These are phyloP conservation scores for Heterotis niloticus DNA, from an alignment of 2,113 vertebrate species.

Conservation along the genomic window DNA sequence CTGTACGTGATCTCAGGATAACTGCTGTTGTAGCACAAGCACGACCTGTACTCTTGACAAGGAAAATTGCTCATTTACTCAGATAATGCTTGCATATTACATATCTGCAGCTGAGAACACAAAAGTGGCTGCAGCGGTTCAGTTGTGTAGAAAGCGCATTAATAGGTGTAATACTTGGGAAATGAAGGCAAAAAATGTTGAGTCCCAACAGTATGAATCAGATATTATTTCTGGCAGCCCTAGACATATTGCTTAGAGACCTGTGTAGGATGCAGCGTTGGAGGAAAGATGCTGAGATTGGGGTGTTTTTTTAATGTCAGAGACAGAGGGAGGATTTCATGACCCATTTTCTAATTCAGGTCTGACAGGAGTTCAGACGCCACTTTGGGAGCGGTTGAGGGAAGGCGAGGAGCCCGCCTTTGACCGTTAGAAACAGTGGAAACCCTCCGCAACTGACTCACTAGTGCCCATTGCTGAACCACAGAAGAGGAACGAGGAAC, in stretches of 20 bases:
- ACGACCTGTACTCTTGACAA: no score
- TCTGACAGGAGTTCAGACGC: not conserved
- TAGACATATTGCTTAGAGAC: conserved; percentile 8
- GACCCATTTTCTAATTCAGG: not conserved
- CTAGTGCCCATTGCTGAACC: not conserved
- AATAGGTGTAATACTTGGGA: not conserved
- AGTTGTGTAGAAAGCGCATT: not conserved
- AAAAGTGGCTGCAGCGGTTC: no score
- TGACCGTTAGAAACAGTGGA: not conserved
- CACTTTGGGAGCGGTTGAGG: not conserved
- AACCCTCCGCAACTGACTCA: not conserved
- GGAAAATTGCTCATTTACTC: no score
- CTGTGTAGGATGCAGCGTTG: conserved; percentile 3
- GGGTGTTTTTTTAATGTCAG: not conserved
- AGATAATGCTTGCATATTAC: no score
- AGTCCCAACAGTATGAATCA: not conserved
- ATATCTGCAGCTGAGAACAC: no score
- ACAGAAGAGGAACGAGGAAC: not conserved
- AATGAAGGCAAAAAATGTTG: not conserved
- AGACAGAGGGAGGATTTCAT: conserved; percentile 1
- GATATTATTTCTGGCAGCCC: not conserved
- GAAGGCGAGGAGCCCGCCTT: not conserved
- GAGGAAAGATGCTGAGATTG: not conserved
- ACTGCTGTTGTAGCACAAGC: no score
- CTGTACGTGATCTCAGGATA: no score